Conservation (phyloP, 2,888 invertebrate species). For the Cerastis leucographa region DNA sequence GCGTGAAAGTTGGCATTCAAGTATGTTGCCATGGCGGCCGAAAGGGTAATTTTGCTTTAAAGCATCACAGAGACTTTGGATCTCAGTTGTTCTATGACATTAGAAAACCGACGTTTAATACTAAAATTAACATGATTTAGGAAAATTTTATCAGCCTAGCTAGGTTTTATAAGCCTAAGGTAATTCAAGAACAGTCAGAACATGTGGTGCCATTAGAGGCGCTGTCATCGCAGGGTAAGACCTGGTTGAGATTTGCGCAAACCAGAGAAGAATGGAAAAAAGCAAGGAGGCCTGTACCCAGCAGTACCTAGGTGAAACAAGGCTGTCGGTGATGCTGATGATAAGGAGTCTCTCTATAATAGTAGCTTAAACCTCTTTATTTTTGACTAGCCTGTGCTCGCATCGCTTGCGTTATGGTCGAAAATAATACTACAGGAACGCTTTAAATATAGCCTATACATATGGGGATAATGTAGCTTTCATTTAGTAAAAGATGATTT, state of each 20-base stretch:
- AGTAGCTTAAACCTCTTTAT: neutral
- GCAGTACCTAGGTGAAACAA: neutral
- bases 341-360: neutral
- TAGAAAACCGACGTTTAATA: neutral
- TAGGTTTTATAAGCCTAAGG: neutral
- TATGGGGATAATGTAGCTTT: too few species aligned
- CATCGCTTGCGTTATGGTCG: too few species aligned
- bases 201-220: neutral
- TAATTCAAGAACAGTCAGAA: neutral
- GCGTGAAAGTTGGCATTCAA: neutral
- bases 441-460: too few species aligned
- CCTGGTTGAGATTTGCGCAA: neutral
- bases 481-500: too few species aligned
- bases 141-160: neutral
- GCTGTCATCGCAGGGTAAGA: neutral
- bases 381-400: neutral
- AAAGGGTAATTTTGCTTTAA: too few species aligned
- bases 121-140: neutral
- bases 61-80: too few species aligned
- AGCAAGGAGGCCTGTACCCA: neutral
- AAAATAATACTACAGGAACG: too few species aligned
- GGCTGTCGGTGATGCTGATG: neutral
- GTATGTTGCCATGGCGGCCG: too few species aligned
- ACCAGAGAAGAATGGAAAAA: neutral
- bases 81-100: too few species aligned